These are phyloP conservation scores for Procambarus virginalis DNA, from an alignment of 1,140 invertebrate species.

Conservation along the genomic window DNA sequence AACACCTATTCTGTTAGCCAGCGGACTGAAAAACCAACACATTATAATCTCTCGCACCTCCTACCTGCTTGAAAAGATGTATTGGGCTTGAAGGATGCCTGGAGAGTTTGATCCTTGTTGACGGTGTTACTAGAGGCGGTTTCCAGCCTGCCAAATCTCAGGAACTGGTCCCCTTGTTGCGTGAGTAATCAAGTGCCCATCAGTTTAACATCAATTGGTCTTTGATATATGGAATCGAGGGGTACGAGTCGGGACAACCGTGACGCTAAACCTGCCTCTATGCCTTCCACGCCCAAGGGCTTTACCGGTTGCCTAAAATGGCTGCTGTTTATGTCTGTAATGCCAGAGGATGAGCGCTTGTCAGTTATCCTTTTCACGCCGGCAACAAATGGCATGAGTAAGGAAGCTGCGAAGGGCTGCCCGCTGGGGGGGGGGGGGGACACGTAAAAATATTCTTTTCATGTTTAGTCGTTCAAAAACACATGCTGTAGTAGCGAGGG, in stretches of 20 bases:
- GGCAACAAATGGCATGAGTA: conserved; percentile 58
- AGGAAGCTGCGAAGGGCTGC: conserved; percentile 11
- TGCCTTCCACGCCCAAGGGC: background rate
- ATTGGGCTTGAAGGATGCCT: background rate
- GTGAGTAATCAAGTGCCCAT: conserved; percentile 54
- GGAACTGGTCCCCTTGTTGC: background rate
- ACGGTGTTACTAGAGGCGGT: background rate
- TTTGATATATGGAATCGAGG: conserved; percentile 17
- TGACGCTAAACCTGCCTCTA: background rate
- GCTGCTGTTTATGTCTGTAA: background rate
- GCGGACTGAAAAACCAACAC: conserved; percentile 60
- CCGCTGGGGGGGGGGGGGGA: background rate
- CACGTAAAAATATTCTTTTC: background rate
- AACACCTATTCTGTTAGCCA: conserved; percentile 62
- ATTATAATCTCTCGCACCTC: conserved; percentile 63
- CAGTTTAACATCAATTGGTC: conserved; percentile 67
- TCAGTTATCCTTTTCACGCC: conserved; percentile 66
- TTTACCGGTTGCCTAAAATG: background rate
- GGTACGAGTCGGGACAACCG: background rate
- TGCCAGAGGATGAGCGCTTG: conserved; percentile 10
- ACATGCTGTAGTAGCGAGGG: background rate
- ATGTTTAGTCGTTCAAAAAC: background rate
- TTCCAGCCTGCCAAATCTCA: background rate
- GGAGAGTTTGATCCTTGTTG: background rate
- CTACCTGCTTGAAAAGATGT: background rate